Conservation (phyloP, 2,888 invertebrate genomes). For the Agrotis clavis region DNA sequence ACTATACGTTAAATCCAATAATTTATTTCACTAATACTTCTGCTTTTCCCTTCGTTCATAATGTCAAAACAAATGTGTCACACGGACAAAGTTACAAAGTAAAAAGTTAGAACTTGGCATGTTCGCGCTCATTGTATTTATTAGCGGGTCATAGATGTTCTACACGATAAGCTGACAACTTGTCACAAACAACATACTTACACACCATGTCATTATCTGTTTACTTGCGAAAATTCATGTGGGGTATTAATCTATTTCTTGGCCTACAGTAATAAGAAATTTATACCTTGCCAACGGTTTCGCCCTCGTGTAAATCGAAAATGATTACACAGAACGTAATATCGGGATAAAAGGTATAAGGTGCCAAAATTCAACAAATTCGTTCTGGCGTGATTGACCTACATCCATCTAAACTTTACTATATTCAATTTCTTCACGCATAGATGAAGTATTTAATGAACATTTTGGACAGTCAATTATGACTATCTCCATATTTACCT, state of each 20-base stretch:
- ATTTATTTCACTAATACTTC: not conserved
- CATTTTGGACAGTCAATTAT: too few species aligned
- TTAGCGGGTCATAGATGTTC: slow-evolving; percentile 19
- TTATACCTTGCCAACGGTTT: too few species aligned
- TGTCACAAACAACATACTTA: slow-evolving; percentile 7
- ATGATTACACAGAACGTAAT: too few species aligned
- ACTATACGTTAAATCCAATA: not conserved
- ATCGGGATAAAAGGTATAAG: too few species aligned
- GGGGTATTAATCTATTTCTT: not conserved
- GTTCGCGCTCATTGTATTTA: slow-evolving; percentile 21
- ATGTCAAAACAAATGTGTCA: not conserved
- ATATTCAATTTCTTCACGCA: not conserved
- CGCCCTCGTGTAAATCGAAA: too few species aligned
- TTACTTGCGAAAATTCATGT: not conserved
- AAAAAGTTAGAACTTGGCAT: not conserved
- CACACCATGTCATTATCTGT: not conserved
- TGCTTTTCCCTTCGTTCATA: not conserved
- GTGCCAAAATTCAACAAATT: too few species aligned
- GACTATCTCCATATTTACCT: slow-evolving; percentile 76
- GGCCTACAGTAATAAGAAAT: too few species aligned
- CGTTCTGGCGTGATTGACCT: too few species aligned
- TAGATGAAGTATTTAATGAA: too few species aligned
- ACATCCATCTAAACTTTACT: too few species aligned
- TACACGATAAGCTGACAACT: slow-evolving; percentile 33
- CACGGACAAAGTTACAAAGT: not conserved